These are phyloP conservation scores for Phalera bucephala DNA, from an alignment of 2,888 invertebrate genomes.

Conservation along the genomic window DNA sequence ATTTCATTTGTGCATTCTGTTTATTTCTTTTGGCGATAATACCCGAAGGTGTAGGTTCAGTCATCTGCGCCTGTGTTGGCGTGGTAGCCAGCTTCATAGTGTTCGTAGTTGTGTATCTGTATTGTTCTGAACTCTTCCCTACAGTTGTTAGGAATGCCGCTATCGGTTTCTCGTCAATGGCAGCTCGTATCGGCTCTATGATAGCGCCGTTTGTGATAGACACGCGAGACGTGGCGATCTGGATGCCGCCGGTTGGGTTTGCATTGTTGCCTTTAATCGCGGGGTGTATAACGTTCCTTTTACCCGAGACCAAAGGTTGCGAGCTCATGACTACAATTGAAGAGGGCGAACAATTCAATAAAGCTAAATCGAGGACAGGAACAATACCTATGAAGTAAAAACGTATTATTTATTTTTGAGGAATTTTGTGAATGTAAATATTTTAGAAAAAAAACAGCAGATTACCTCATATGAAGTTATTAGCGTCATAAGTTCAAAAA, in stretches of 20 bases:
- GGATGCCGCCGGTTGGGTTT: slow-evolving; percentile 88
- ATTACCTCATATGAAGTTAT: no score
- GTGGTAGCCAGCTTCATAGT: slow-evolving; percentile 92
- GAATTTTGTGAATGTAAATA: neutral
- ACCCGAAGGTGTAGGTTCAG: slow-evolving; percentile 63
- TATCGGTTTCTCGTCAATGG: slow-evolving; percentile 94
- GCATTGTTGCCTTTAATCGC: slow-evolving; percentile 86
- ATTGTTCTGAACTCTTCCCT: slow-evolving; percentile 93
- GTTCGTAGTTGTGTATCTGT: slow-evolving; percentile 93
- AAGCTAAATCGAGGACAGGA: slow-evolving; percentile 27
- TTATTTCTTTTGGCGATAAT: slow-evolving; percentile 84
- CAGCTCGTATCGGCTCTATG: slow-evolving; percentile 93
- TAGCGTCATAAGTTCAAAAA: no score
- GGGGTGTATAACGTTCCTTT: slow-evolving; percentile 76
- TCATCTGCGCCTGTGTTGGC: slow-evolving; percentile 87
- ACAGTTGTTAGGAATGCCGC: slow-evolving; percentile 94
- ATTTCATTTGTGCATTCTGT: slow-evolving; percentile 83
- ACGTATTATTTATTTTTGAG: neutral
- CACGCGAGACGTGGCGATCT: slow-evolving; percentile 68
- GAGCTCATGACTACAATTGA: slow-evolving; percentile 90
- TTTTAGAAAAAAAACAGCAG: no score
- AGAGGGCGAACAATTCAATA: slow-evolving; percentile 87
- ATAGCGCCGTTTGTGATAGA: slow-evolving; percentile 91
- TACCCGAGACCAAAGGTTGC: slow-evolving; percentile 91
- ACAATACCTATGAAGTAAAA: slow-evolving; percentile 7